These are phyloP conservation scores for Dascillus cervinus DNA, from an alignment of 2,888 invertebrate species.

Conservation along the genomic window DNA sequence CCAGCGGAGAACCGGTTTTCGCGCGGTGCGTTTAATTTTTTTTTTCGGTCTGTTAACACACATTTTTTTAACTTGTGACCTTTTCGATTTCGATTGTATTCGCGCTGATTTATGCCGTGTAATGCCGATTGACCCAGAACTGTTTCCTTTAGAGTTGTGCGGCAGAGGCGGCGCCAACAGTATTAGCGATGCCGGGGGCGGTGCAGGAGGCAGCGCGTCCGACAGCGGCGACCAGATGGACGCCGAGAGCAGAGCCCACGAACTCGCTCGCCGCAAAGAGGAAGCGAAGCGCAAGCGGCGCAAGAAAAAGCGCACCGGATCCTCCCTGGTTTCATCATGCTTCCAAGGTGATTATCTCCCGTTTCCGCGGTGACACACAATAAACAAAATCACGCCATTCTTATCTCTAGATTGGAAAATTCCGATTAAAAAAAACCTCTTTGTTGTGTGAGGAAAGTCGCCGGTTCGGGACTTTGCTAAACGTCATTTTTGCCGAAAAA, in stretches of 20 bases:
- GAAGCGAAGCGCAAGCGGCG: slow-evolving; percentile 81
- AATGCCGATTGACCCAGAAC: slow-evolving; percentile 28
- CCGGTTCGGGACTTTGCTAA: too few relatives aligned
- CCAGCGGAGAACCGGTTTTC: slow-evolving; percentile 6
- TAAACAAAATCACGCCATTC: too few relatives aligned
- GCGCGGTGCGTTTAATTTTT: slow-evolving; percentile 7
- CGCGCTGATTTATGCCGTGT: too few relatives aligned
- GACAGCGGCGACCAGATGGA: slow-evolving; percentile 49
- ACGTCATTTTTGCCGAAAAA: too few relatives aligned
- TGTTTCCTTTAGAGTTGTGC: slow-evolving; percentile 9
- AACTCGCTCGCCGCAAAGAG: slow-evolving; percentile 72
- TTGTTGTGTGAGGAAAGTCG: too few relatives aligned
- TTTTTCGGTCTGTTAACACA: too few relatives aligned
- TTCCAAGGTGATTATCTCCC: slow-evolving; percentile 74
- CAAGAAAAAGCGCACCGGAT: slow-evolving; percentile 85
- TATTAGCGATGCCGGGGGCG: slow-evolving; percentile 29
- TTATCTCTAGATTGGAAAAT: too few relatives aligned
- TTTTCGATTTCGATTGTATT: too few relatives aligned
- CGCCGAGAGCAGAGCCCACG: slow-evolving; percentile 53
- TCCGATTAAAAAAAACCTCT: too few relatives aligned
- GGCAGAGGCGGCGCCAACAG: slow-evolving; percentile 41
- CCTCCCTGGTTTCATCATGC: slow-evolving; percentile 80
- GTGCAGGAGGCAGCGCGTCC: slow-evolving; percentile 44
- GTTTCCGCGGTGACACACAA: too few relatives aligned
- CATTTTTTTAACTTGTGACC: too few relatives aligned